Base-by-base conservation (phyloP, 2,113 vertebrate genomes). In the Takifugu flavidus region DNA sequence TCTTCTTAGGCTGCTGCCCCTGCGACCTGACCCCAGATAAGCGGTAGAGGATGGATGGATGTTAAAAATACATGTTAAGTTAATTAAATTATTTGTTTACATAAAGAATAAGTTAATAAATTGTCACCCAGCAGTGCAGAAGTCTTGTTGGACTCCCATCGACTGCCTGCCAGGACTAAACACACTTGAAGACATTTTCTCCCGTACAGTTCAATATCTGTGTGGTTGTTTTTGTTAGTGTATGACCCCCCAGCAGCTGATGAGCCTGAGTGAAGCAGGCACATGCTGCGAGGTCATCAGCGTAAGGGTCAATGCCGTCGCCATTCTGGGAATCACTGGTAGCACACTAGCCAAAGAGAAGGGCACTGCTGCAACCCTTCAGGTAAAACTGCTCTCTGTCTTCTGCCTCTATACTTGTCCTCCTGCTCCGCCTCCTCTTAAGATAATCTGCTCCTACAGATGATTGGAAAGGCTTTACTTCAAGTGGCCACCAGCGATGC, bases 251-350 rank as follows among this genome's bases (percentile, higher is more conserved):
- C 91, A 95, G 70, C 96, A 98, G 84, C 87, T 99, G 4, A 82
- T 98, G 92, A 87, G 84, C 10, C 86, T 99, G 14, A 93, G 95
- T 75, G 92, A 94, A 75, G 91, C 91, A 10, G 92, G 92, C 29
- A 82, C 93, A 53, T 88, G 78, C 42, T 96, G 93, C 56, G 89
- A 89, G 31, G 91, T 93, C 11, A 56, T 89, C 34, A 92, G 93
- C 2, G 91, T 96, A 25, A 88, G 94, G 80, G 93, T 98, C 71
- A 99, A 98, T 0, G 87, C 92, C 0, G 92, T 98, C 31, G 94
- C 95, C 82, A 96, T 99, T 70, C 88, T 97, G 65, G 97, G 97
- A 55, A 95, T 98, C 82, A 95, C 93, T 13, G 97, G 97, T 78
- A 95, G 95, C 2, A 92, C 94, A 6, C 84, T 99, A 28, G 94